Percentiles rank a stretch among this genome's conserved stretches.
phyloP scores from a whole-genome alignment of 2,113 vertebrate genomes.

The Halichoerus grypus region DNA sequence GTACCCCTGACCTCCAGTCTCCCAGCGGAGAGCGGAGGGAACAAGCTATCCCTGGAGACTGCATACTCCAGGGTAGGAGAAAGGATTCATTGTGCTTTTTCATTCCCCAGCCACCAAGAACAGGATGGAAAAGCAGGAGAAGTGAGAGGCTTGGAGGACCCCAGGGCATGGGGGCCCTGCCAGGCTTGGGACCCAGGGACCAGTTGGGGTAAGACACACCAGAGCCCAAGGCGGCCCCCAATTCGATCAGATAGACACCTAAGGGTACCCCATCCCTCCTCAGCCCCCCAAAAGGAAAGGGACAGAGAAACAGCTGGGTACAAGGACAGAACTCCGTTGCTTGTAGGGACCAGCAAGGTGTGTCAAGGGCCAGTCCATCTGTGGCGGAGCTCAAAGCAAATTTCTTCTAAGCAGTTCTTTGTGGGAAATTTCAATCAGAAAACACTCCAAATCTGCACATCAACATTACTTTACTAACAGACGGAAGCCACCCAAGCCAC shows the following conservation, averaged over 20 bases:
- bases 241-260: not conserved
- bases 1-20: fast-evolving
- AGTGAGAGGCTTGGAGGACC: not conserved
- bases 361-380: not conserved
- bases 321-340: not conserved
- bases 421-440: not conserved
- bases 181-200: not conserved
- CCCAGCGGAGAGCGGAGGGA: not conserved
- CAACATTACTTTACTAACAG: too few relatives aligned
- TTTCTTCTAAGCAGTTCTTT: not conserved
- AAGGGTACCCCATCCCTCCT: too few relatives aligned
- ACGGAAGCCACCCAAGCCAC: not conserved
- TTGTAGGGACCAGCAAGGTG: not conserved
- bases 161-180: fast-evolving
- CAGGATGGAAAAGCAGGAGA: not conserved
- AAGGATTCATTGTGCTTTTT: not conserved
- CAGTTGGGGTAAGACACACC: not conserved
- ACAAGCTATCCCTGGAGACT: not conserved
- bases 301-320: not conserved
- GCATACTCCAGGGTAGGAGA: not conserved
- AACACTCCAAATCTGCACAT: not conserved
- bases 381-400: fast-evolving
- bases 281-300: not conserved
- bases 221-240: not conserved
- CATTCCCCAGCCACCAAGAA: fast-evolving